Evolutionary conservation across 2,888 invertebrate genomes (phyloP).

Genomic region (Eucera pruinosa): DNA sequence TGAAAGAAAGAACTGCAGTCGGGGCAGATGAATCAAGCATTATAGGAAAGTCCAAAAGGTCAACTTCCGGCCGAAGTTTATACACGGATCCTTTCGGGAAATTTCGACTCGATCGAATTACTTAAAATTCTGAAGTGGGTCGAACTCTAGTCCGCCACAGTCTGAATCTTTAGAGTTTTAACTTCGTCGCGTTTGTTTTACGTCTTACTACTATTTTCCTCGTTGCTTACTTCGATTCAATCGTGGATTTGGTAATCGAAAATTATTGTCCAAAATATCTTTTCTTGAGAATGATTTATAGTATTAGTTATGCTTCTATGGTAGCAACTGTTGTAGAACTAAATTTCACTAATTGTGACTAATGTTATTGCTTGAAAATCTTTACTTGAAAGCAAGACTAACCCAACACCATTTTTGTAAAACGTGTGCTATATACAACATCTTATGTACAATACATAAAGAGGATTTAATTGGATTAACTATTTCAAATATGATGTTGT

Average conservation of each 20-base stretch:
- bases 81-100: background rate
- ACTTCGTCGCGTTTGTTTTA: constrained; percentile 15
- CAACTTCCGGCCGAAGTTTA: background rate
- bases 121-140: background rate
- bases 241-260: background rate
- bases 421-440: too few species aligned
- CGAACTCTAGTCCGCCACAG: constrained; percentile 3
- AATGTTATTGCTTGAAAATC: too few species aligned
- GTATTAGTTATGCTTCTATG: too few species aligned
- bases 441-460: too few species aligned
- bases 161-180: background rate
- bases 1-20: background rate
- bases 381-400: too few species aligned
- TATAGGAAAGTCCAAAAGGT: constrained; percentile 24
- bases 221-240: background rate
- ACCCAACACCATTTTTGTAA: too few species aligned
- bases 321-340: too few species aligned
- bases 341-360: too few species aligned
- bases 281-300: constrained; percentile 18
- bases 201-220: constrained; percentile 6
- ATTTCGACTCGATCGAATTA: constrained; percentile 25
- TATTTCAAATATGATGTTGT: too few species aligned
- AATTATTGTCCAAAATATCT: background rate
- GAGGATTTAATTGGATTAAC: too few species aligned
- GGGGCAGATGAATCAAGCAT: constrained; percentile 19